Conservation (phyloP, 2,113 vertebrate species). For the Meriones unguiculatus region DNA sequence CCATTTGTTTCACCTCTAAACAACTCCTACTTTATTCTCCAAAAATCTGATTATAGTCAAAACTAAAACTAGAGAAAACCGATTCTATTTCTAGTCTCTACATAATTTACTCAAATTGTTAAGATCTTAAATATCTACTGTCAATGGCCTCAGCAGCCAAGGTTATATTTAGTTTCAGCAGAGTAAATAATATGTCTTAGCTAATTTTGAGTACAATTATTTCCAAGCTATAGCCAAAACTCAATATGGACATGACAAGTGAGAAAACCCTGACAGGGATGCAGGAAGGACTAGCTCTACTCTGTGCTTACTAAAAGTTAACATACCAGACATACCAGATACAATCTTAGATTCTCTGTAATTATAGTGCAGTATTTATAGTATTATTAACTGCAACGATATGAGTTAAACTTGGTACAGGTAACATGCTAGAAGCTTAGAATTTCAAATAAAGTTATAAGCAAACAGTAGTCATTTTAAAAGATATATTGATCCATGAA, state of each 20-base stretch:
- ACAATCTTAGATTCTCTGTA: constrained; percentile 46
- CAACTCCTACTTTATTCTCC: background rate
- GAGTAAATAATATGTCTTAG: background rate
- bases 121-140: background rate
- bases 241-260: background rate
- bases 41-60: constrained; percentile 23
- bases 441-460: constrained; percentile 39
- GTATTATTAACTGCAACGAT: constrained; percentile 40
- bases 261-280: background rate
- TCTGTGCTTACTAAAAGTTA: background rate
- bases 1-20: background rate
- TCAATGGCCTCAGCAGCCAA: background rate
- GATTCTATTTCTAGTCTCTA: background rate
- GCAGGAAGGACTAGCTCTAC: background rate
- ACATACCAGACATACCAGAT: background rate
- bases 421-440: constrained; percentile 16
- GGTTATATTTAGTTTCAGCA: constrained; percentile 9
- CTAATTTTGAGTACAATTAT: background rate
- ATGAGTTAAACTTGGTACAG: background rate
- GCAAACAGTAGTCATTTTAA: constrained; percentile 19
- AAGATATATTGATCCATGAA: constrained; percentile 28
- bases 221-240: background rate
- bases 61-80: background rate
- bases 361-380: background rate
- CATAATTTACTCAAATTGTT: constrained; percentile 24